Evolutionary conservation across 2,113 vertebrate species (phyloP), one percentile per base, ranked within the genome.

Genomic region (Toxotes jaculatrix): DNA sequence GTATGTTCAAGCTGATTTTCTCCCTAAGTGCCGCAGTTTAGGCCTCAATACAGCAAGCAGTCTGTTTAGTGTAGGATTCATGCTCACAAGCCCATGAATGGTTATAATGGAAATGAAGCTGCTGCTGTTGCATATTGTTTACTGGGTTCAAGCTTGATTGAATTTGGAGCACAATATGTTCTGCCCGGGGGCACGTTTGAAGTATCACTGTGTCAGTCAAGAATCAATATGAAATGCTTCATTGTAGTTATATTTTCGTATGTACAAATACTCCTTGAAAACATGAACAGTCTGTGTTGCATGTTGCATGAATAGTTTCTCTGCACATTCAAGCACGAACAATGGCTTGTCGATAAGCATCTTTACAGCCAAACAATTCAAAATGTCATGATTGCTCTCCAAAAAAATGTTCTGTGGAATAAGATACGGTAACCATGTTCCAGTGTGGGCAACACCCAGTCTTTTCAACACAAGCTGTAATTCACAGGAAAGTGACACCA

Each of bases 1-100:
- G 85, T 63, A 82, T 77, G 87, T 90, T 90, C 85, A 82, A 81
- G 78, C 77, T 91, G 74, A 91, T 91, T 90, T 90, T 66, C 86
- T 84, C 88, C 79, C 89, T 91, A 85, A 92, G 92, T 82, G 75
- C 86, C 85, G 76, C 69, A 42, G 74, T 88, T 92, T 81, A 86
- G 80, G 76, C 70, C 64, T 81, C 78, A 86, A 71, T 87, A 85
- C 82, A 87, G 69, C 82, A 79, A 27, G 27, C 27, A 70, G 60
- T 36, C 47, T 47, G 31, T 86, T 85, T 77, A 72, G 43, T 49
- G 17, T 60, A 0, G 31, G 42, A 23, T 75, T 55, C 27, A 36
- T 36, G 56, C 61, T 83, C 70, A 64, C 42, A 59, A 77, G 17
- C 47, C 32, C 17, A 53, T 47, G 68, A 85, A 77, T 61, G 62